phyloP scores from a whole-genome alignment of 2,888 invertebrate genomes.

The Orthonevra nobilis region DNA sequence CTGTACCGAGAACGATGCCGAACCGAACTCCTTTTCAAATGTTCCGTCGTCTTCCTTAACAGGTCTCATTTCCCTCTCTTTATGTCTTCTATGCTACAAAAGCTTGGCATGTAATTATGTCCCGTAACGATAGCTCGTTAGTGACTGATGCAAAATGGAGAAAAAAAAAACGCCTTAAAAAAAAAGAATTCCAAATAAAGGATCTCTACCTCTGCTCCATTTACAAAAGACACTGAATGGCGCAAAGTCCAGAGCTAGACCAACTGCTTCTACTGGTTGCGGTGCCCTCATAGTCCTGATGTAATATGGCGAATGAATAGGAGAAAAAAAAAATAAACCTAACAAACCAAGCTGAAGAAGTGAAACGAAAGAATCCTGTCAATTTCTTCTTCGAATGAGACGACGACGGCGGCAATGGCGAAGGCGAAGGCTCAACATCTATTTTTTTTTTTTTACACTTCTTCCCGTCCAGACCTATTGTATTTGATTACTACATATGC shows the following conservation, averaged over 20 bases:
- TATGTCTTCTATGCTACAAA: slow-evolving; percentile 57
- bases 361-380: slow-evolving; percentile 68
- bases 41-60: slow-evolving; percentile 61
- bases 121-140: slow-evolving; percentile 70
- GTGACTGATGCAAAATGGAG: slow-evolving; percentile 68
- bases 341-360: slow-evolving; percentile 38
- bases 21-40: slow-evolving; percentile 52
- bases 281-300: slow-evolving; percentile 40
- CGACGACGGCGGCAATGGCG: slow-evolving; percentile 7
- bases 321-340: slow-evolving; percentile 7
- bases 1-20: slow-evolving; percentile 5
- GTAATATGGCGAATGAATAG: slow-evolving; percentile 13
- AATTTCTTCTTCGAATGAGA: slow-evolving; percentile 60
- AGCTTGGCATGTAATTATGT: slow-evolving; percentile 70
- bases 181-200: slow-evolving; percentile 14
- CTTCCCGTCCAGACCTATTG: slow-evolving; percentile 52
- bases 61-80: slow-evolving; percentile 31
- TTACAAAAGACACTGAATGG: slow-evolving; percentile 62
- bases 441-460: slow-evolving; percentile 22
- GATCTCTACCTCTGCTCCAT: slow-evolving; percentile 50
- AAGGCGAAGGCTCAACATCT: too few relatives aligned
- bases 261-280: slow-evolving; percentile 34
- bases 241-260: slow-evolving; percentile 56
- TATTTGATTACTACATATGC: slow-evolving; percentile 70
- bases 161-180: slow-evolving; percentile 27